Evolutionary conservation across 2,888 invertebrate species (phyloP).

Genomic region (Dysmachus trigonus): DNA sequence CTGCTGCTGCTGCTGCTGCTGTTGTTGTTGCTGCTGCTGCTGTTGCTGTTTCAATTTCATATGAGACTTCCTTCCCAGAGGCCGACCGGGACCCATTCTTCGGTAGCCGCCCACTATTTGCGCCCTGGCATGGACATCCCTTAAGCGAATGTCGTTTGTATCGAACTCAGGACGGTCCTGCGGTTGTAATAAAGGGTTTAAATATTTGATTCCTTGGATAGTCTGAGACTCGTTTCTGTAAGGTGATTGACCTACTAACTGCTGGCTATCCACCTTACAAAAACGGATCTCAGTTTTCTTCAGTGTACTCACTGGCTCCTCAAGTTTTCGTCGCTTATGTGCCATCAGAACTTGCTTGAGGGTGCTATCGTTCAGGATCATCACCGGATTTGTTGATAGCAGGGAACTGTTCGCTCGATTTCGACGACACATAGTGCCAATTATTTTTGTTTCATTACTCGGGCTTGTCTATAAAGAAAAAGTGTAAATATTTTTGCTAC

Average conservation of each 20-base stretch:
- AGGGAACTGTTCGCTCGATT: conserved; percentile 9
- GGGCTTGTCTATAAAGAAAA: conserved; percentile 53
- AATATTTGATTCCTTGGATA: background rate
- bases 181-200: conserved; percentile 53
- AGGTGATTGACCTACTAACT: background rate
- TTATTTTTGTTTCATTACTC: conserved; percentile 62
- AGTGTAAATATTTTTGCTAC: too few species aligned
- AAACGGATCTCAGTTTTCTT: background rate
- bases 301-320: conserved; percentile 70
- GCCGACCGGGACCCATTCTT: conserved; percentile 52
- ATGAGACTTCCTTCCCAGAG: conserved; percentile 59
- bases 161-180: conserved; percentile 80
- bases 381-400: conserved; percentile 10
- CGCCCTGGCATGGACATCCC: conserved; percentile 67
- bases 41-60: conserved; percentile 48
- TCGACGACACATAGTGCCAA: conserved; percentile 62
- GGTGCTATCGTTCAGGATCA: conserved; percentile 55
- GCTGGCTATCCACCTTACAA: background rate
- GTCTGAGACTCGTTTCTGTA: background rate
- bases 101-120: conserved; percentile 60
- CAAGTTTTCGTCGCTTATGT: conserved; percentile 76
- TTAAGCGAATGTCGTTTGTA: conserved; percentile 78
- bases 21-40: conserved; percentile 6
- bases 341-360: conserved; percentile 72
- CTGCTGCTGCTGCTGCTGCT: conserved; percentile 6